Evolutionary conservation across 1,140 invertebrate genomes (phyloP).

Genomic region (Macrobrachium nipponense): DNA sequence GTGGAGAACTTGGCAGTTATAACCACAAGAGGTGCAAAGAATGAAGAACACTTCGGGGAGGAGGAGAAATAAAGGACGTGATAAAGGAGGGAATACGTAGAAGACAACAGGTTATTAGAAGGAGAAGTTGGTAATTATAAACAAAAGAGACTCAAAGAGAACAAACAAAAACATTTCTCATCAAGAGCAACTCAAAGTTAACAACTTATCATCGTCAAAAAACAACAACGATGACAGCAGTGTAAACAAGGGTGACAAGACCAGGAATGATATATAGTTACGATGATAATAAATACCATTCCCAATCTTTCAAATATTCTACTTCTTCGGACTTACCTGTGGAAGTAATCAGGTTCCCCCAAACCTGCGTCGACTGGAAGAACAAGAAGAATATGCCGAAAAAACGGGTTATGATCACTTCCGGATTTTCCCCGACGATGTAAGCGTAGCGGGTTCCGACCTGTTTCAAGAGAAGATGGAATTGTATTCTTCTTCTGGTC

Average conservation of each 20-base stretch:
- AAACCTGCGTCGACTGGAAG: conserved; percentile 94
- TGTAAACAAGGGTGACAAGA: too few species aligned
- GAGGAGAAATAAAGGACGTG: too few species aligned
- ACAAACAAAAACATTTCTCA: neutral
- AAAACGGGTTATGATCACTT: conserved; percentile 92
- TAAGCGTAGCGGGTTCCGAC: conserved; percentile 76
- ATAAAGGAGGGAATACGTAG: too few species aligned
- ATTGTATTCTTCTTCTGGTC: neutral
- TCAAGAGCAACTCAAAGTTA: too few species aligned
- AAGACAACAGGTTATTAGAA: neutral
- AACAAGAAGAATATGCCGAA: conserved; percentile 98
- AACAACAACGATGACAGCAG: too few species aligned
- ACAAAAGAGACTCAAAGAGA: neutral
- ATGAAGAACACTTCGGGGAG: too few species aligned
- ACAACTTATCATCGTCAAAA: too few species aligned
- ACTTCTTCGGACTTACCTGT: conserved; percentile 74
- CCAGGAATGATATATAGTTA: too few species aligned
- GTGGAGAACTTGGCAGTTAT: too few species aligned
- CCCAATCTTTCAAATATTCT: too few species aligned
- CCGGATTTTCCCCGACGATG: conserved; percentile 85
- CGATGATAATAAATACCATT: too few species aligned
- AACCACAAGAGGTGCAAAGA: too few species aligned
- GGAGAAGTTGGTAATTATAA: neutral
- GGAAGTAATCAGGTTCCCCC: conserved; percentile 96
- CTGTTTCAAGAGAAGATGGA: conserved; percentile 26